phyloP scores from a whole-genome alignment of 2,113 vertebrate genomes.

The Silurus glanis region DNA sequence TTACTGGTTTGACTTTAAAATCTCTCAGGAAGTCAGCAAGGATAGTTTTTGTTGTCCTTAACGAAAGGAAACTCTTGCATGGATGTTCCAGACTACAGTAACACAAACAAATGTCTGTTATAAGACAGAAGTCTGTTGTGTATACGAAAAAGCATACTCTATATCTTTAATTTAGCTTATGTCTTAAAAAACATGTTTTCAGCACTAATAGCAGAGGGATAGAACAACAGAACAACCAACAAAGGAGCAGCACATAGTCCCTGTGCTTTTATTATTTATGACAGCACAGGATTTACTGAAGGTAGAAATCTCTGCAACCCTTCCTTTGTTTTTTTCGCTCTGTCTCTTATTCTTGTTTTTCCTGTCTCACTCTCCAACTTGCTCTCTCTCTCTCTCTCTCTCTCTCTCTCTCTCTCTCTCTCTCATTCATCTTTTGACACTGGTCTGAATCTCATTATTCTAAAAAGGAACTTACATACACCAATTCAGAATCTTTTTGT shows the following conservation, averaged over 20 bases:
- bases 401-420: not conserved
- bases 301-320: slow-evolving; percentile 8
- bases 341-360: not conserved
- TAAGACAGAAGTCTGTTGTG: slow-evolving; percentile 2
- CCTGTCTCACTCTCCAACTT: not conserved
- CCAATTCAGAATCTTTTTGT: not conserved
- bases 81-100: slow-evolving; percentile 61
- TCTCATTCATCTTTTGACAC: not conserved
- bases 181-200: not conserved
- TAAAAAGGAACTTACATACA: not conserved
- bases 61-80: slow-evolving; percentile 64
- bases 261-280: slow-evolving; percentile 69
- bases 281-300: slow-evolving; percentile 46
- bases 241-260: slow-evolving; percentile 63
- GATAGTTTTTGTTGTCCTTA: slow-evolving; percentile 42
- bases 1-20: not conserved
- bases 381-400: not conserved
- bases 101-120: slow-evolving; percentile 39
- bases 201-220: slow-evolving; percentile 13
- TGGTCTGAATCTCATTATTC: slow-evolving; percentile 1
- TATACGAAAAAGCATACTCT: slow-evolving; percentile 17
- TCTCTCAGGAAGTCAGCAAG: not conserved
- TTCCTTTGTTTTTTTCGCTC: not conserved
- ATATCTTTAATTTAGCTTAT: slow-evolving; percentile 23
- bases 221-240: slow-evolving; percentile 58